Conservation (phyloP, 2,797 vertebrate species). For the Tragelaphus oryx region DNA sequence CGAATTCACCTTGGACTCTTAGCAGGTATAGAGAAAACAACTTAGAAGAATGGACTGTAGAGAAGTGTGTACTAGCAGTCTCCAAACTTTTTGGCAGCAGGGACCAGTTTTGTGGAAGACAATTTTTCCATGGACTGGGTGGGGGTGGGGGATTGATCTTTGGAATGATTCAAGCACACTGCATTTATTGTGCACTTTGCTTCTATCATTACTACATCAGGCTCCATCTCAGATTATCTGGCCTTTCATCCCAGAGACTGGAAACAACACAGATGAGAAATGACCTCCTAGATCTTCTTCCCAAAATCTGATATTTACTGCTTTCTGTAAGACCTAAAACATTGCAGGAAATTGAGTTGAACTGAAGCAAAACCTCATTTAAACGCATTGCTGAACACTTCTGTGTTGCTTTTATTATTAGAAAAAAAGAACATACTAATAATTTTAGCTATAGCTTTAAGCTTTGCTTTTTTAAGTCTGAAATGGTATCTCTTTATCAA, state of each 20-base stretch:
- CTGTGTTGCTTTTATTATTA: neutral
- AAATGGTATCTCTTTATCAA: neutral
- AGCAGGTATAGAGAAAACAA: neutral
- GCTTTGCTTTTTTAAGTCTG: neutral
- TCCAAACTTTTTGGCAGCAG: neutral
- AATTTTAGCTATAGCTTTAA: neutral
- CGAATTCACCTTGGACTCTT: neutral
- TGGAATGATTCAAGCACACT: neutral
- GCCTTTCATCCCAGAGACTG: neutral
- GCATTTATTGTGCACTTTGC: neutral
- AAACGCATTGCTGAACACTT: neutral
- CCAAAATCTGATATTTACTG: neutral
- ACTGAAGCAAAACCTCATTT: neutral
- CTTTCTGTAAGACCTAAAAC: neutral
- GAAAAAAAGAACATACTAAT: neutral
- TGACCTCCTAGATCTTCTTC: neutral
- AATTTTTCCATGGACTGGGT: neutral
- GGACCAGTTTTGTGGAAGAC: neutral
- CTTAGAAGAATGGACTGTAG: neutral
- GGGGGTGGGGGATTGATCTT: rapidly evolving
- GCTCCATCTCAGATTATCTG: neutral
- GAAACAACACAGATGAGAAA: neutral
- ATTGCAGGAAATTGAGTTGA: neutral
- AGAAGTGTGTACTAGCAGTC: neutral
- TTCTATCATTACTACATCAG: neutral